These are phyloP conservation scores for Microcebus ravelobensis DNA, from an alignment of 2,113 vertebrate genomes.

Conservation along the genomic window DNA sequence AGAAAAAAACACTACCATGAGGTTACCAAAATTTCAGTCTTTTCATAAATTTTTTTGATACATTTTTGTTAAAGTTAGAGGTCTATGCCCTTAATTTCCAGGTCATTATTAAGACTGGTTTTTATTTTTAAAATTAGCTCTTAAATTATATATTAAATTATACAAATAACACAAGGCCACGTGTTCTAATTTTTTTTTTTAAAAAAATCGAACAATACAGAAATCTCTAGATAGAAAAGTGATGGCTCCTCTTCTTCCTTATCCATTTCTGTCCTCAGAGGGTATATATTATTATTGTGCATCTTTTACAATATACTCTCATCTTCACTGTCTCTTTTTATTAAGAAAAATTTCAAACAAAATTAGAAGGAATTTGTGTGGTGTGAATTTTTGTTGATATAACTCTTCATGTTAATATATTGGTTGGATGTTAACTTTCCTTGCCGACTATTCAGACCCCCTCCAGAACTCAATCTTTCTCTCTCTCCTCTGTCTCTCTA, in stretches of 20 bases:
- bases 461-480: neutral
- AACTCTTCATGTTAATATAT: neutral
- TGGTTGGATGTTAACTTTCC: neutral
- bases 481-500: neutral
- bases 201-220: neutral
- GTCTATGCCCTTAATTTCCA: neutral
- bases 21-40: neutral
- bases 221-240: neutral
- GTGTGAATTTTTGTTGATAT: neutral
- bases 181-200: neutral
- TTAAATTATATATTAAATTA: neutral
- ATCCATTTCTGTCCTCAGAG: neutral
- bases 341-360: neutral
- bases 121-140: constrained; percentile 16
- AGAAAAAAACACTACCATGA: neutral
- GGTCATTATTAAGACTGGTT: neutral
- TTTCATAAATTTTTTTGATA: neutral
- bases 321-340: neutral
- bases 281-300: neutral
- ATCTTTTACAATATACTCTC: neutral
- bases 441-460: neutral
- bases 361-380: neutral
- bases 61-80: neutral
- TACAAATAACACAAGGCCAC: neutral
- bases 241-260: too few relatives aligned